Conservation (phyloP, 2,113 vertebrate genomes). For the Motacilla alba region DNA sequence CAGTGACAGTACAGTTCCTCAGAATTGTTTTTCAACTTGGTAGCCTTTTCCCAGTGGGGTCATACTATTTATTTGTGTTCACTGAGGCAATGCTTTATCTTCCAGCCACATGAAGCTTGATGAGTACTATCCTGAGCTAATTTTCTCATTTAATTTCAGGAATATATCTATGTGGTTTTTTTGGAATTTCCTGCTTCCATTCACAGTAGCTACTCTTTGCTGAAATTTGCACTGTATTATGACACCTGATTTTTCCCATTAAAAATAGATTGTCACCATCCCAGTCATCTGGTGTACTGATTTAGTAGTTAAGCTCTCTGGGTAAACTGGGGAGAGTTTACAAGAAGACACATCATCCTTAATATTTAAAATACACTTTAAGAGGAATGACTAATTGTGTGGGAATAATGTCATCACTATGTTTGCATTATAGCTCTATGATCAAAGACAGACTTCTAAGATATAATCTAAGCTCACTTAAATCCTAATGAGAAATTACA, state of each 20-base stretch:
- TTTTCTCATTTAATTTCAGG: neutral
- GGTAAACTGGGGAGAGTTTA: conserved; percentile 40
- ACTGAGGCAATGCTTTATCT: neutral
- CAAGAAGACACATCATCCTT: conserved; percentile 21
- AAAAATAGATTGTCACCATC: neutral
- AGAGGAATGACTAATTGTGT: conserved; percentile 56
- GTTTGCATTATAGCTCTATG: conserved; percentile 33
- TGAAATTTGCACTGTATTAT: neutral
- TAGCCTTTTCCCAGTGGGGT: neutral
- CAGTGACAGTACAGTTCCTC: neutral
- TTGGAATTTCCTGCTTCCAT: neutral
- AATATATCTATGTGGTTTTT: neutral
- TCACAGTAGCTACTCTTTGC: neutral
- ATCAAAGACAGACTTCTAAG: conserved; percentile 46
- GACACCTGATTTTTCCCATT: neutral
- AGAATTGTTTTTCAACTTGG: neutral
- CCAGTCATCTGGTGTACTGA: neutral
- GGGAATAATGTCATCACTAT: conserved; percentile 48
- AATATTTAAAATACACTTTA: conserved; percentile 39
- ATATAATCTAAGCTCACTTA: conserved; percentile 53
- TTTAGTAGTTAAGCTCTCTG: conserved; percentile 5
- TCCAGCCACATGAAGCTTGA: neutral
- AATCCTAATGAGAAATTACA: conserved; percentile 63
- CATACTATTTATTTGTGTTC: neutral
- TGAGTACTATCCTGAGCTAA: neutral